Conservation (phyloP, 2,888 invertebrate species). For the Cecidostiba fungosa region DNA sequence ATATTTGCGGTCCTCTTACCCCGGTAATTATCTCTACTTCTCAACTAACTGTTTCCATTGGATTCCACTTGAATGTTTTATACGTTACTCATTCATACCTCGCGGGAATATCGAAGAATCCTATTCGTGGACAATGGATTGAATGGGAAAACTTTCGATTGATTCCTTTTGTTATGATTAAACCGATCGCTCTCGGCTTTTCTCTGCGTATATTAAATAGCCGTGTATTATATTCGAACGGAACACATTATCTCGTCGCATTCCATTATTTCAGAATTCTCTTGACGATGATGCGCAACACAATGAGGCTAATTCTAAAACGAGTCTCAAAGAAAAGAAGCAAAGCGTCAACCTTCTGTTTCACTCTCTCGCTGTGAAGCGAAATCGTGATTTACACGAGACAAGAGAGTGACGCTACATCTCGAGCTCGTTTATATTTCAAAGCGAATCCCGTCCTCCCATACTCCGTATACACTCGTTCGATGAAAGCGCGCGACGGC, state of each 20-base stretch:
- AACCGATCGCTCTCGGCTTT: background rate
- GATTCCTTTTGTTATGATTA: background rate
- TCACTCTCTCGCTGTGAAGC: background rate
- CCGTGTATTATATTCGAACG: too few relatives aligned
- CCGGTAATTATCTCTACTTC: conserved; percentile 18
- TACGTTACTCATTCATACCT: background rate
- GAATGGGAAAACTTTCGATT: background rate
- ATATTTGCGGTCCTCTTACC: conserved; percentile 9
- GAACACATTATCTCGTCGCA: too few relatives aligned
- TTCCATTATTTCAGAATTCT: too few relatives aligned
- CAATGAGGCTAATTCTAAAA: background rate
- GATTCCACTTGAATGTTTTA: conserved; percentile 2
- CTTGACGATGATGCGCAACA: too few relatives aligned
- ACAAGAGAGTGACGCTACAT: background rate
- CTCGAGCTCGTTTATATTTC: conserved; percentile 48
- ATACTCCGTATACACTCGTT: background rate
- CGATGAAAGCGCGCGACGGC: background rate
- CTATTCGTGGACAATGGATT: background rate
- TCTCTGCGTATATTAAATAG: too few relatives aligned
- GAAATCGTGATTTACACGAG: conserved; percentile 9
- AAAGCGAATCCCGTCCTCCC: conserved; percentile 39
- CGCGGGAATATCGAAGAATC: background rate
- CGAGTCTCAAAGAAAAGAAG: conserved; percentile 1
- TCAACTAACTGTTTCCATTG: conserved; percentile 4
- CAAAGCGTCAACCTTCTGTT: background rate